Evolutionary conservation across 1,140 invertebrate genomes (phyloP), one percentile per base, ranked within the genome.

Genomic region (Armadillidium nasatum): DNA sequence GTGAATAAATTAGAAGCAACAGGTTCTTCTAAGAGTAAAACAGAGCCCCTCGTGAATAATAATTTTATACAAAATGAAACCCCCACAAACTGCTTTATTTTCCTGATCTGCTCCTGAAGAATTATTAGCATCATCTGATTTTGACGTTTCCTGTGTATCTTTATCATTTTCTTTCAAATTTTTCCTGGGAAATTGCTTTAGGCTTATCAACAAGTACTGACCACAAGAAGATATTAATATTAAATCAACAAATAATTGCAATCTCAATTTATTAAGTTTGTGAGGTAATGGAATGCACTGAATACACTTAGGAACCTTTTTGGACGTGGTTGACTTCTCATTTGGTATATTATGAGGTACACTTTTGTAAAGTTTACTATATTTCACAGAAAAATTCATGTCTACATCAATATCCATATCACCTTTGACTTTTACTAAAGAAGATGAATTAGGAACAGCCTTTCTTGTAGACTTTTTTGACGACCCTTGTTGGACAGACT

Each of bases 51-150:
- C 76, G 23, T 71, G 72, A 22, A 73, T 21, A 69, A 70, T 74
- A 46, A 79, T 81, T 45, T 82, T 82, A 76, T 86, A 87, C 7
- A 86, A 72, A 15, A 87, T 72, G n/a, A 87, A 80, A 23, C 75
- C 78, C 13, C 78, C 78, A 15, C 22, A 69, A 21, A 82, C 81
- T 66, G 81, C 79, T 60, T 70, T 72, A 21, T n/a, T 19, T 10
- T 74, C 73, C 21, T 71, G 46, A 23, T 72, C 73, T 7, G 70
- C 72, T 10, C 74, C 77, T 19, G 75, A 71, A 73, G 54, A 72
- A 23, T 50, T 66, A 43, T 50, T n/a, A 43, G 43, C 22, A 33
- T 33, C 33, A 33, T 6, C 33, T 60, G 50, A 1, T 60, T 60
- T 60, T 60, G 50, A 33, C 33, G 1, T 33, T 6, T 33, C 33